These are phyloP conservation scores for Epinotia bilunana DNA, from an alignment of 2,888 invertebrate species.

Conservation along the genomic window DNA sequence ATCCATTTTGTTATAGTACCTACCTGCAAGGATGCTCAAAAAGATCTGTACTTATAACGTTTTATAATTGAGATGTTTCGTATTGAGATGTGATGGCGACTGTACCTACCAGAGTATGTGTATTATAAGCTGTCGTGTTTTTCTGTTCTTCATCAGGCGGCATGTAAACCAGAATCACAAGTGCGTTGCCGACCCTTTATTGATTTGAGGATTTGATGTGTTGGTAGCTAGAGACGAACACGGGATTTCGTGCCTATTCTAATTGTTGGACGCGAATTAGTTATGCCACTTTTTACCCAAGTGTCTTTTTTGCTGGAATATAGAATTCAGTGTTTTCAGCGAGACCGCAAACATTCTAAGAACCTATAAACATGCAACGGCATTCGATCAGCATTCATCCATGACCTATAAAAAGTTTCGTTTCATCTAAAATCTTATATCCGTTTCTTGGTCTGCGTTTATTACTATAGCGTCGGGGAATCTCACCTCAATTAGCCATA, in stretches of 20 bases:
- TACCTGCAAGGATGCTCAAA: neutral
- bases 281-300: neutral
- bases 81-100: too few species aligned
- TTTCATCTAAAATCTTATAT: conserved; percentile 18
- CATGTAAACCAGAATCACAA: too few species aligned
- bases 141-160: too few species aligned
- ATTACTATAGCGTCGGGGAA: conserved; percentile 11
- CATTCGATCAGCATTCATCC: conserved; percentile 4
- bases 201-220: too few species aligned
- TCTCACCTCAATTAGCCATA: conserved; percentile 35
- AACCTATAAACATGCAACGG: neutral
- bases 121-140: too few species aligned
- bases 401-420: conserved; percentile 22
- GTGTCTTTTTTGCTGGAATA: neutral
- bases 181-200: too few species aligned
- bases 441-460: conserved; percentile 11
- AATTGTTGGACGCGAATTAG: neutral
- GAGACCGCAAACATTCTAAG: neutral
- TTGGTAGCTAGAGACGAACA: too few species aligned
- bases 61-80: too few species aligned
- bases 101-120: too few species aligned
- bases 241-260: too few species aligned
- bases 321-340: neutral
- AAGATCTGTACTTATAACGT: neutral
- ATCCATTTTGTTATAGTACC: neutral